Conservation (phyloP, 2,113 vertebrate genomes). For the Eonycteris spelaea region DNA sequence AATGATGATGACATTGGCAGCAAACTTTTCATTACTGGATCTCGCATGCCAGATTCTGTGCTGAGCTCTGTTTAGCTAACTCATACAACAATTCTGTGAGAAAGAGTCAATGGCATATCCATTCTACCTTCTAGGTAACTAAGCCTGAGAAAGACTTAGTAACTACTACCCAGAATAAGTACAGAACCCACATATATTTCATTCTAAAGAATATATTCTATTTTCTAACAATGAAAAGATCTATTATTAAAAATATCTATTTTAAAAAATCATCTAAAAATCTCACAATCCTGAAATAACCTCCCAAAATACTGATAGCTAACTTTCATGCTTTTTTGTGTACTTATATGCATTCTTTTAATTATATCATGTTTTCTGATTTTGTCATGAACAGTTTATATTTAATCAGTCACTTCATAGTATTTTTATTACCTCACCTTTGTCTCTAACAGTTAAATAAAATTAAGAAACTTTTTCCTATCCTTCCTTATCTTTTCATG, state of each 20-base stretch:
- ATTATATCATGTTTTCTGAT: not conserved
- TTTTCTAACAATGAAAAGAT: not conserved
- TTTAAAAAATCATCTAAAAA: not conserved
- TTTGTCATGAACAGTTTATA: not conserved
- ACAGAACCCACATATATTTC: not conserved
- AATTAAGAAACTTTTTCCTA: not conserved
- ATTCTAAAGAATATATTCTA: not conserved
- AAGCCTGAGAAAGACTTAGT: not conserved
- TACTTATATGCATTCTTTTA: not conserved
- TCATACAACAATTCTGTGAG: not conserved
- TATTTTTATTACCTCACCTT: not conserved
- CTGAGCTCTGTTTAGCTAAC: not conserved
- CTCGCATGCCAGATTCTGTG: not conserved
- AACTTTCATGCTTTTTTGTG: not conserved
- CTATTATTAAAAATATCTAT: not conserved
- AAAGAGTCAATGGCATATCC: not conserved
- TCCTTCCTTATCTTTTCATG: not conserved
- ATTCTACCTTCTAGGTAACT: not conserved
- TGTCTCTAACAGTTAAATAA: not conserved
- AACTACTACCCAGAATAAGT: not conserved
- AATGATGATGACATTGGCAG: not conserved
- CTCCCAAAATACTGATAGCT: not conserved
- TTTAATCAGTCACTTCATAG: not conserved
- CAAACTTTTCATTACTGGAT: not conserved
- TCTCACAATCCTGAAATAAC: not conserved